Evolutionary conservation across 2,888 invertebrate genomes (phyloP).

Genomic region (Chloroclystis v-ata): DNA sequence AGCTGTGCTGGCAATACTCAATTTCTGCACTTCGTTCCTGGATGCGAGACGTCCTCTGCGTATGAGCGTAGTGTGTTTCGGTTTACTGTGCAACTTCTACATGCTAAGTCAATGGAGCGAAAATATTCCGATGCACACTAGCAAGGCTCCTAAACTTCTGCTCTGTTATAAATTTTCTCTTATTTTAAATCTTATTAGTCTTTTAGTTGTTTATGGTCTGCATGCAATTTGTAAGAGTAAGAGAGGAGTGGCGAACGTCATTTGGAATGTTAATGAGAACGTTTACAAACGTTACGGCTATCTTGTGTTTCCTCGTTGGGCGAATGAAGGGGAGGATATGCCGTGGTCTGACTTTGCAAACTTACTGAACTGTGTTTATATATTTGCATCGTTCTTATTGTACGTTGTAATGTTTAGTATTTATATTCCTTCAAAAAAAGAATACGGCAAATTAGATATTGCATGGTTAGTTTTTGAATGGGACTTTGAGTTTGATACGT

Average conservation of each 20-base stretch:
- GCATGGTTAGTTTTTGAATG: neutral
- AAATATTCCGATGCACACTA: neutral
- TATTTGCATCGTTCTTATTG: neutral
- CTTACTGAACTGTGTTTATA: neutral
- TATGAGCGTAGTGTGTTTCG: neutral
- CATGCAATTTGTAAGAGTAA: neutral
- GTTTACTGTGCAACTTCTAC: conserved; percentile 1
- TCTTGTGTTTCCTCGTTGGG: neutral
- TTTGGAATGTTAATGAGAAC: neutral
- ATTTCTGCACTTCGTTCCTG: neutral
- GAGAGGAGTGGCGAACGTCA: neutral
- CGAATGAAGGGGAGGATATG: neutral
- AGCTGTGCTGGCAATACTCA: neutral
- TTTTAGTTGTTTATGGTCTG: neutral
- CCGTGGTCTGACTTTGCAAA: neutral
- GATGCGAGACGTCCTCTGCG: neutral
- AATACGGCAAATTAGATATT: neutral
- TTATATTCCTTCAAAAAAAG: neutral
- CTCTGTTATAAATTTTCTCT: neutral
- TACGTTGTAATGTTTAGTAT: neutral
- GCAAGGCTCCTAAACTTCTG: neutral
- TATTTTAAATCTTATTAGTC: neutral
- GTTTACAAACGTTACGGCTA: neutral
- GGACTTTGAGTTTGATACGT: too few species aligned
- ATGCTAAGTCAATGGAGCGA: neutral